Base-by-base conservation (phyloP, 2,113 vertebrate genomes). In the Mus pahari region DNA sequence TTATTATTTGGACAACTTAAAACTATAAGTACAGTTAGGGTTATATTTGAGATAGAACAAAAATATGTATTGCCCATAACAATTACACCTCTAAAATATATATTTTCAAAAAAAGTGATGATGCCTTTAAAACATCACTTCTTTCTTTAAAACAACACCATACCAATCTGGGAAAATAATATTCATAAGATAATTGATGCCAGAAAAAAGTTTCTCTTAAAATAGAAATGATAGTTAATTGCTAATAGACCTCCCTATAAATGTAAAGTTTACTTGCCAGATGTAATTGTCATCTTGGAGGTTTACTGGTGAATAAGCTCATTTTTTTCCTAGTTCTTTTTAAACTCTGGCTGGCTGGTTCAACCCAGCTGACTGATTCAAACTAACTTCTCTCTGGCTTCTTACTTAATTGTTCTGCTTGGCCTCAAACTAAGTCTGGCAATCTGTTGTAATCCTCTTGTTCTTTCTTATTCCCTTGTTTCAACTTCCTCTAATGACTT, bases 1-100 rank as follows among this genome's bases (percentile, higher is more conserved):
- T 5, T 4, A 28, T 89, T 45, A 60, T 86, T n/a, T 16, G 66
- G 31, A 60, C 14, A 89, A 92, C 20, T 79, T 28, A 50, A 91
- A 97, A 91, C 28, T 45, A 2, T 53, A 64, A 93, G 48, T 75
- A 79, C 92, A 93, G 73, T 31, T 31, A 92, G 92, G 53, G 89
- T 70, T 90, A 64, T 66, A 83, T 50, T 95, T 3, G 7, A 93
- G 19, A 74, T 74, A 28, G 5, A 94, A 31, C 17, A 77, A 62
- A 74, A 91, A 58, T 77, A 62, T 33, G 13, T 26, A 68, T 19
- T 81, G 11, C 39, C 24, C 70, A 55, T 71, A 84, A 87, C 73
- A 14, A 26, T 8, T 73, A 48, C 1, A 77, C 3, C 50, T 45
- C 91, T 48, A 33, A 60, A 78, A 10, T 16, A 3, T 55, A 14